Percentiles rank a stretch among this genome's conserved stretches.
Conservation (phyloP, 2,888 invertebrate species). For the Tenthredo scrophulariae region DNA sequence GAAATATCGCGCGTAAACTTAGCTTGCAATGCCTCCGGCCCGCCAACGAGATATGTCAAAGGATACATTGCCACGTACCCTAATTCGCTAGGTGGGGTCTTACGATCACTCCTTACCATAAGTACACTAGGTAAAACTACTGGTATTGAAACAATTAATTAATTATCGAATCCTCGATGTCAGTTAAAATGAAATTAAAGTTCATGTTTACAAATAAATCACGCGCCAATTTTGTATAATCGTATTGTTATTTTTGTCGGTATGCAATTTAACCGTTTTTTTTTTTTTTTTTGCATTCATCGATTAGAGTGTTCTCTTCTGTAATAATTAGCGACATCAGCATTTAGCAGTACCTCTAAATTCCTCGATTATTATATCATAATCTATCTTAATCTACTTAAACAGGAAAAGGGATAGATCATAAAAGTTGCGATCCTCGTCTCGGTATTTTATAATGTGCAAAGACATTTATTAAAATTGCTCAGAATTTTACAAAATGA, state of each 20-base stretch:
- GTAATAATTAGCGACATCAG: background rate
- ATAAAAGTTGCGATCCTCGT: background rate
- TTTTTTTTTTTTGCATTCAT: background rate
- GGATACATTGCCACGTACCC: constrained; percentile 60
- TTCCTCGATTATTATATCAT: background rate
- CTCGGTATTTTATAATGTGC: background rate
- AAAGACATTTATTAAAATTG: background rate
- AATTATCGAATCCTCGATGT: background rate
- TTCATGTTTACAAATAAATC: constrained; percentile 20
- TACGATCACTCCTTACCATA: constrained; percentile 5
- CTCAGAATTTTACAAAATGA: background rate
- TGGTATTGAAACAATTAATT: background rate
- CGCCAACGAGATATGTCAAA: constrained; percentile 59
- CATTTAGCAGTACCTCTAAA: background rate
- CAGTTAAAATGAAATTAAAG: background rate
- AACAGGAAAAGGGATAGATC: background rate
- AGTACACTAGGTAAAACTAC: constrained; percentile 7
- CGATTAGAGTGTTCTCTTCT: background rate
- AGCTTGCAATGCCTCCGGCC: constrained; percentile 59
- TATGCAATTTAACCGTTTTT: background rate
- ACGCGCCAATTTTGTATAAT: constrained; percentile 17
- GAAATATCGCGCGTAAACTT: constrained; percentile 74
- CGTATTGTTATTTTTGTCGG: background rate
- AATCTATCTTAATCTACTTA: background rate
- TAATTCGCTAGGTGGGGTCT: constrained; percentile 51